These are phyloP conservation scores for Camptogramma bilineatum DNA, from an alignment of 2,888 invertebrate species.

Conservation along the genomic window DNA sequence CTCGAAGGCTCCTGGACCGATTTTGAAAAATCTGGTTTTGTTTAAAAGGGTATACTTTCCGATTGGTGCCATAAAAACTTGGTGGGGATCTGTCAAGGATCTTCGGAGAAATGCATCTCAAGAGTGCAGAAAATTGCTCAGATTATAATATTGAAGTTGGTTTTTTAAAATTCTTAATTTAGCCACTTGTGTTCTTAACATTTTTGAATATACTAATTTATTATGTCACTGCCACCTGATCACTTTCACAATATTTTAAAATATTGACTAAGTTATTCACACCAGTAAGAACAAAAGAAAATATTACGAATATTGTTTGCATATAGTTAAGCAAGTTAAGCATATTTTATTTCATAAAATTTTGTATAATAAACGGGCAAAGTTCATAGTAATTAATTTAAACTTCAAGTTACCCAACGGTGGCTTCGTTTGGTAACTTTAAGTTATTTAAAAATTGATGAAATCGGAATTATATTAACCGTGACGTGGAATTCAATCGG, in stretches of 20 bases:
- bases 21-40: too few species aligned
- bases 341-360: slow-evolving; percentile 5
- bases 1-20: too few species aligned
- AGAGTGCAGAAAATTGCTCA: too few species aligned
- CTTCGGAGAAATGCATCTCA: too few species aligned
- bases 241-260: slow-evolving; percentile 61
- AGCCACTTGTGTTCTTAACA: too few species aligned
- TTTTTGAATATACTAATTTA: too few species aligned
- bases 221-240: slow-evolving; percentile 34
- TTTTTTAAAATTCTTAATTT: too few species aligned
- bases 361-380: slow-evolving; percentile 8
- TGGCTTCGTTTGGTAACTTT: slow-evolving; percentile 10
- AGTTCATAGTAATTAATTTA: slow-evolving; percentile 15
- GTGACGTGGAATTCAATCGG: slow-evolving; percentile 26
- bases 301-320: slow-evolving; percentile 10
- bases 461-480: slow-evolving; percentile 27
- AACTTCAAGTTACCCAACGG: slow-evolving; percentile 21
- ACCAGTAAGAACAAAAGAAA: slow-evolving; percentile 3
- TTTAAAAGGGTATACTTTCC: too few species aligned
- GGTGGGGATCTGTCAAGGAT: too few species aligned
- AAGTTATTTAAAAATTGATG: slow-evolving; percentile 16
- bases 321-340: slow-evolving; percentile 7
- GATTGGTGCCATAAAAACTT: too few species aligned
- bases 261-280: slow-evolving; percentile 5
- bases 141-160: too few species aligned